These are phyloP conservation scores for Tridacna crocea DNA, from an alignment of 2,888 invertebrate genomes.

Conservation along the genomic window DNA sequence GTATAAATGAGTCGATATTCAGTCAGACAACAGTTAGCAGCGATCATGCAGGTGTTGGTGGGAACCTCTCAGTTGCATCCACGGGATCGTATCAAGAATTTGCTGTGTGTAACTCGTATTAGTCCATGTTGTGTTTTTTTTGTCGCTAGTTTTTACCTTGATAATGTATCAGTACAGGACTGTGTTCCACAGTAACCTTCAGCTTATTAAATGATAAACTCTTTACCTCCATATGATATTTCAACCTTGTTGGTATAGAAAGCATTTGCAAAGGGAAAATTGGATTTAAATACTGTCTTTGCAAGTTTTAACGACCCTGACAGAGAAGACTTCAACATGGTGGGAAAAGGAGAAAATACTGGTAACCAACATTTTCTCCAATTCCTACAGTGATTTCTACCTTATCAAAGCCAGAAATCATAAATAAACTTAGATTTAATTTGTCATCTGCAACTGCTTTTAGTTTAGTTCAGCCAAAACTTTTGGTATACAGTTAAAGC, in stretches of 20 bases:
- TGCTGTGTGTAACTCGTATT: constrained; percentile 74
- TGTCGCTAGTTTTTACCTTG: not conserved
- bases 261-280: too few species aligned
- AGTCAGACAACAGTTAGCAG: constrained; percentile 78
- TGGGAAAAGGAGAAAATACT: not conserved
- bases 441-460: too few species aligned
- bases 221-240: too few species aligned
- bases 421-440: too few species aligned
- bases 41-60: constrained; percentile 54
- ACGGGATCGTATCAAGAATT: constrained; percentile 79
- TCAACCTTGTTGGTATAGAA: too few species aligned
- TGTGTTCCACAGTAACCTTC: too few species aligned
- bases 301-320: not conserved
- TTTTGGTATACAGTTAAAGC: too few species aligned
- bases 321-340: not conserved
- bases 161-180: too few species aligned
- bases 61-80: constrained; percentile 72
- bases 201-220: too few species aligned
- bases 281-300: too few species aligned
- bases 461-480: too few species aligned
- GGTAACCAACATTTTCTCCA: not conserved
- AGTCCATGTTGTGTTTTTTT: not conserved
- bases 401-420: too few species aligned
- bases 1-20: constrained; percentile 67
- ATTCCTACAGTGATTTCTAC: not conserved